Evolutionary conservation across 2,888 invertebrate genomes (phyloP), one percentile per base, ranked within the genome.

Genomic region (Drosophila demipolita): DNA sequence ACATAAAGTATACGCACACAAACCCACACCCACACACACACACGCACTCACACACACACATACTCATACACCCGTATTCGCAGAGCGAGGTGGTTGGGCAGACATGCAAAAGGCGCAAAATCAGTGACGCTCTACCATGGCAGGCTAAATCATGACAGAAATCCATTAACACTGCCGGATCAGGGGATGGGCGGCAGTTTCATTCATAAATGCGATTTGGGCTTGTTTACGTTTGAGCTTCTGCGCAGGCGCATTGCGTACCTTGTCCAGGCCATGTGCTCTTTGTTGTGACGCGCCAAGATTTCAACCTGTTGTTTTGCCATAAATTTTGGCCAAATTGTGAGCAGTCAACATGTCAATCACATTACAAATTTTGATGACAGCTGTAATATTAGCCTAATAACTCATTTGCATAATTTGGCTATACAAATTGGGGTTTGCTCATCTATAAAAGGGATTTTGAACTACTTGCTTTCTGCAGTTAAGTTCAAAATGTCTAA

Each of bases 41-140:
- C 36, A 49, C 52, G 20, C 20, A 45, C 42, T 58, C 26, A n/a
- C 35, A 53, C 29, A 53, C 23, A 69, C 17, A 53, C 45, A 62
- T 36, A 49, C 50, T 20, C 20, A 45, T 42, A n/a, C 35, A 53
- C 29, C 48, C 26, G 67, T 12, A 53, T 33, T 55, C 40, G 17
- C 17, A 36, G 26, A 58, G 36, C 5, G 26, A 42, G 57, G 32
- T 49, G 65, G 58, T 53, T 62, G 55, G 69, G 78, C 67, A 73
- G 68, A 73, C 88, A 85, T 80, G 85, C 86, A 78, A 87, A 81
- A 87, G 85, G 85, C 90, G 85, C 90, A 88, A 80, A 83, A 88
- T 83, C 89, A 63, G 82, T 70, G 79, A 73, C 73, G 68, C 71
- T 60, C 65, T 60, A 75, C 71, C 66, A 63, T 59, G 65, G 60